Percentiles rank a stretch among this genome's conserved stretches.
phyloP scores from a whole-genome alignment of 1,140 invertebrate species.

The Hesperophylax magnus region DNA sequence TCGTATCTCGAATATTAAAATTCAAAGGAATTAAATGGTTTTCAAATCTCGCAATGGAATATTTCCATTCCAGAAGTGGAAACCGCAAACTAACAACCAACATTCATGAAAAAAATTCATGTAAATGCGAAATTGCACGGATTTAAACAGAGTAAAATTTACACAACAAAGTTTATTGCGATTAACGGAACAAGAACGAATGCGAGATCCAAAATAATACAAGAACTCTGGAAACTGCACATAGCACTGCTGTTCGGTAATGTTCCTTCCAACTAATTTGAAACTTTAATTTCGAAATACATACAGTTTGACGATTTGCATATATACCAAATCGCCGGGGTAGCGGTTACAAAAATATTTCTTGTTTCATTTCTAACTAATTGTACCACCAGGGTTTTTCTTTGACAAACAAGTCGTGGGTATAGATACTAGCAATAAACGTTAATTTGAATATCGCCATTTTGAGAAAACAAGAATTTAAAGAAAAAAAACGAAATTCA shows the following conservation, averaged over 20 bases:
- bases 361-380: too few species aligned
- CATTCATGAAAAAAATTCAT: conserved; percentile 34
- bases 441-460: too few species aligned
- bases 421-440: too few species aligned
- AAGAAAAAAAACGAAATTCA: too few species aligned
- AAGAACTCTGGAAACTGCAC: conserved; percentile 26
- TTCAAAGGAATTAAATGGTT: not conserved
- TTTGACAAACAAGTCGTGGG: too few species aligned
- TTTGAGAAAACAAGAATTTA: too few species aligned
- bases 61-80: not conserved
- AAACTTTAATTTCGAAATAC: too few species aligned
- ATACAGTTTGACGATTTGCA: too few species aligned
- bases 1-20: not conserved
- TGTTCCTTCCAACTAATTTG: too few species aligned
- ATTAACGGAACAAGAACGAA: conserved; percentile 42
- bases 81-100: conserved; percentile 39
- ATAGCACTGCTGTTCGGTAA: conserved; percentile 19
- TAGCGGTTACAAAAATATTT: too few species aligned
- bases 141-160: conserved; percentile 43
- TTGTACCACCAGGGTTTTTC: too few species aligned
- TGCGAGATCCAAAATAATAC: conserved; percentile 43
- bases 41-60: not conserved
- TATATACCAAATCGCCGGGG: too few species aligned
- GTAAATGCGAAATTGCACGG: conserved; percentile 9
- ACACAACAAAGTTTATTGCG: conserved; percentile 47